Evolutionary conservation across 2,113 vertebrate genomes (phyloP), one percentile per base, ranked within the genome.

Genomic region (Microcebus tavaratra): DNA sequence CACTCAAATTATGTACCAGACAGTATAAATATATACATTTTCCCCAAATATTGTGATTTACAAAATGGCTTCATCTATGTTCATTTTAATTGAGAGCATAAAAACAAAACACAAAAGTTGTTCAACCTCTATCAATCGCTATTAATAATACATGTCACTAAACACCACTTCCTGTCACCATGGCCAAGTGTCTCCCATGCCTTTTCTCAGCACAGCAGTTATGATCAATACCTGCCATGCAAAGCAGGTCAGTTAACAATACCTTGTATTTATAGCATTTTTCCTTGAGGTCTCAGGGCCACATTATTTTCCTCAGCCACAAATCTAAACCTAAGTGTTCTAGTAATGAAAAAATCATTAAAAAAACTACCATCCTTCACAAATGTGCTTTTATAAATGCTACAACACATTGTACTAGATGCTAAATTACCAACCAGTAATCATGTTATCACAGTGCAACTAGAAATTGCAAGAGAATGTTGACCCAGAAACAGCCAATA

Each of bases 401-500:
- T 84, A 67, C 34, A 63, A 14, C 81, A 90, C 85, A 75, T 12
- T 78, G 73, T 42, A 25, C 63, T 59, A 48, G 45, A 79, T 13
- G 42, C 84, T 91, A 89, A 94, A 91, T 89, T 70, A 80, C 75
- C 78, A 83, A 50, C 55, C 82, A 72, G 88, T 65, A 78, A 88
- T 75, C 84, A 50, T 34, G 17, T 70, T 88, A 92, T 48, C 80
- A 68, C 80, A 76, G 34, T 18, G 36, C 90, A 90, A 90, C 70
- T 57, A 96, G 90, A 97, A 92, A 92, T 0, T 83, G 61, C 86
- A 90, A 86, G 53, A 94, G 87, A 95, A 94, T 21, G 39, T 20
- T 96, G 96, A 96, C 92, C 97, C 96, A 97, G 85, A 97, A 97
- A 96, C 70, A 68, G 72, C 87, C 72, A 79, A 36, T 6, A 55